Base-by-base conservation (phyloP, 1,140 invertebrate genomes). In the Drosophila tsacasi region DNA sequence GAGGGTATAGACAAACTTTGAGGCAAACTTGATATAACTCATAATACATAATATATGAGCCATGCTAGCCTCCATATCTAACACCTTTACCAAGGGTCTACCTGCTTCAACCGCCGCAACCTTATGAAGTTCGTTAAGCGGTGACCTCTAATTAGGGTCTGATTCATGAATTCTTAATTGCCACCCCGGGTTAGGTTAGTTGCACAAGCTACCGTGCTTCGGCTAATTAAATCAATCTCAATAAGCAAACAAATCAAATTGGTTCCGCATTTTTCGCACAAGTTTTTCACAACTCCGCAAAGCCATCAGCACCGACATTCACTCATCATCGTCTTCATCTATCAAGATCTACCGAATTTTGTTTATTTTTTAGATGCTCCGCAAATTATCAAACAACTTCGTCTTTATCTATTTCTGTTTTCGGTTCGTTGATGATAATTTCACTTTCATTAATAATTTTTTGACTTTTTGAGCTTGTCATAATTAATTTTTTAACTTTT, bases 361-460 rank as follows among this genome's bases (percentile, higher is more conserved):
- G 12, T 13, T 37, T 37, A 37, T 37, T 60, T 69, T 32, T 77
- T 61, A 47, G n/a, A 25, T 39, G 19, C 19, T 47, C 21, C 10
- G 68, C 65, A 42, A 73, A 69, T 73, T 73, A 73, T 72, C 42
- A 72, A 66, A 52, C 15, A n/a, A 52, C 32, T 23, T 25, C 13
- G 42, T 37, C 7, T 50, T 52, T 40, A 17, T 50, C 13, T 62
- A 39, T 52, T 47, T 59, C 19, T 42, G 55, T 46, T 78, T 59
- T 55, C 35, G 40, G 37, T 76, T 54, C 42, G 76, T 30, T 71
- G 39, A 71, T 71, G 59, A 79, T 72, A 79, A 79, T 79, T 87
- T 86, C 80, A 80, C 83, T 86, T 87, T 86, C 83, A 73, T 86
- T 79, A 83, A 83, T 73, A 80, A 76, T 58, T 44, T 66, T 64